phyloP scores from a whole-genome alignment of 2,888 invertebrate species.

The Aplocera efformata region DNA sequence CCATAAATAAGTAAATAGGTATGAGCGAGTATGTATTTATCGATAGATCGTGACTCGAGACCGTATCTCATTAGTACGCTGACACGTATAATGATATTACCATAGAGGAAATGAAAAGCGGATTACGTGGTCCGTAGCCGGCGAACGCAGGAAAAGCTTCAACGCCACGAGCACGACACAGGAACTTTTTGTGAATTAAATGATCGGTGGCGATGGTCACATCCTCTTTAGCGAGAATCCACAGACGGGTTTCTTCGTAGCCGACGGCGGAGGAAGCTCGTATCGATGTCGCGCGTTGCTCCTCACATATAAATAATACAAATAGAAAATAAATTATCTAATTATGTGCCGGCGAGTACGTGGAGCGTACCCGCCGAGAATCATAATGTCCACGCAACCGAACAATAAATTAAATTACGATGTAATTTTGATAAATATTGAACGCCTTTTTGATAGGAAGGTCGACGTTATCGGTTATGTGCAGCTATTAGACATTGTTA shows the following conservation, averaged over 20 bases:
- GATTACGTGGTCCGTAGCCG: conserved; percentile 37
- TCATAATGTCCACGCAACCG: conserved; percentile 54
- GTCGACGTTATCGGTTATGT: conserved; percentile 68
- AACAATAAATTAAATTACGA: conserved; percentile 55
- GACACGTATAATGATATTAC: conserved; percentile 62
- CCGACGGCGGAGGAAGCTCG: conserved; percentile 34
- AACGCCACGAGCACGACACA: conserved; percentile 48
- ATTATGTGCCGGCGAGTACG: conserved; percentile 67
- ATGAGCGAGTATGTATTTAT: conserved; percentile 31
- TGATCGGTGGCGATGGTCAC: conserved; percentile 51
- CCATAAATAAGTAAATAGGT: conserved; percentile 25
- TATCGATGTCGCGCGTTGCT: conserved; percentile 58
- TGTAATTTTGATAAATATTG: conserved; percentile 63
- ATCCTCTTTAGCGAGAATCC: conserved; percentile 71
- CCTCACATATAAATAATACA: conserved; percentile 78
- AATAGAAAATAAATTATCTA: conserved; percentile 63
- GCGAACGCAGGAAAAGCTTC: conserved; percentile 58
- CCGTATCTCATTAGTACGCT: conserved; percentile 62
- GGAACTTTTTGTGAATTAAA: conserved; percentile 69
- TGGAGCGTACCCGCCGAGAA: conserved; percentile 56
- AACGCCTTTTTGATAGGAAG: conserved; percentile 65
- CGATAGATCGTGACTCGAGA: conserved; percentile 47
- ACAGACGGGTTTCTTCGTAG: conserved; percentile 56
- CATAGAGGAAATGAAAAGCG: conserved; percentile 63
- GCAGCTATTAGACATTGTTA: conserved; percentile 68